A percentile compares a stretch with the other conserved stretches of the same genome.
Conservation (phyloP, 2,888 invertebrate genomes). For the Resseliella maxima region DNA sequence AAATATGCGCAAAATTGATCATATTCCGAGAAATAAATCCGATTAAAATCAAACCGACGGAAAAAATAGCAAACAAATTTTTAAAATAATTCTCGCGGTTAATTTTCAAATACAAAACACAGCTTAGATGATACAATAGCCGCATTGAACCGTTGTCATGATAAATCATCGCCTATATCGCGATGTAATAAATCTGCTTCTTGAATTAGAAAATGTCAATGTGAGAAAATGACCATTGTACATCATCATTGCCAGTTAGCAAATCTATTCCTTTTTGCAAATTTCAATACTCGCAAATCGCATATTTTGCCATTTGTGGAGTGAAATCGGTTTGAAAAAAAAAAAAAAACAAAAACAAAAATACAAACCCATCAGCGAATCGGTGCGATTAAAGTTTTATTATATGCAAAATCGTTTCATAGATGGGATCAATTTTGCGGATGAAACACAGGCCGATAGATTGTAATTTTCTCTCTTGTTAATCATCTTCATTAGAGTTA, state of each 20-base stretch:
- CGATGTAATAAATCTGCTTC: slow-evolving; percentile 19
- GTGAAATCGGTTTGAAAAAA: not conserved
- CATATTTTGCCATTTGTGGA: not conserved
- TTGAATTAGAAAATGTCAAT: slow-evolving; percentile 34
- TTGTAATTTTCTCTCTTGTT: not conserved
- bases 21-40: not conserved
- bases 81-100: slow-evolving; percentile 15
- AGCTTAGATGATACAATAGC: not conserved
- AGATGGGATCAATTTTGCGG: slow-evolving; percentile 19
- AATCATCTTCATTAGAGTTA: slow-evolving; percentile 43
- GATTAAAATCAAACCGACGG: not conserved
- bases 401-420: slow-evolving; percentile 8
- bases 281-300: not conserved
- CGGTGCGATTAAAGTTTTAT: slow-evolving; percentile 15
- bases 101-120: not conserved
- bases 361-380: not conserved
- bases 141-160: not conserved
- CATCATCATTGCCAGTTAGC: not conserved
- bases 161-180: slow-evolving; percentile 23
- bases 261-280: not conserved
- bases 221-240: not conserved
- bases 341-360: too few species aligned
- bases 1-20: not conserved
- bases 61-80: too few species aligned
- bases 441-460: not conserved